Conservation (phyloP, 2,888 invertebrate species). For the Bombylius discolor region DNA sequence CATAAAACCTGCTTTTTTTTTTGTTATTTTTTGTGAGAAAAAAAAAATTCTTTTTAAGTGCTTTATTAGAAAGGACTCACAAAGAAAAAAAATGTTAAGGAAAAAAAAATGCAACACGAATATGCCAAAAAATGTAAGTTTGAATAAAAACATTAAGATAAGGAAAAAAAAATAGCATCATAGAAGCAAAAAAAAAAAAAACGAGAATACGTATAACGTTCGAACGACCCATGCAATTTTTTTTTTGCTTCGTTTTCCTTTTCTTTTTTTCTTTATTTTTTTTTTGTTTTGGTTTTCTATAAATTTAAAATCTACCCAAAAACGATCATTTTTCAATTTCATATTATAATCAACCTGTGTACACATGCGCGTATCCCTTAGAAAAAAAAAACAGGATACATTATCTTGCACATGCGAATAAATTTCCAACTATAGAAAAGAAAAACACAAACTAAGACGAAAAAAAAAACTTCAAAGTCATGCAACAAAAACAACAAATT, state of each 20-base stretch:
- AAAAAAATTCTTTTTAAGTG: background rate
- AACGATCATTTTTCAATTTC: background rate
- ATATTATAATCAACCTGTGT: background rate
- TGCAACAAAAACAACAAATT: too few relatives aligned
- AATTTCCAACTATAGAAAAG: too few relatives aligned
- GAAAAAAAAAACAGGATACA: too few relatives aligned
- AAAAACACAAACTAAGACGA: too few relatives aligned
- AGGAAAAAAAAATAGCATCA: background rate
- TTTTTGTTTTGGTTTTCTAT: background rate
- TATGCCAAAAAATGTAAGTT: background rate
- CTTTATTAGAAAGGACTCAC: too few relatives aligned
- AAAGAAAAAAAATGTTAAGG: too few relatives aligned
- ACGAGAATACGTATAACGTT: too few relatives aligned
- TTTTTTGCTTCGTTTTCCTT: background rate
- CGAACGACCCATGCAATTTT: background rate
- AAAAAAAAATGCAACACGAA: background rate
- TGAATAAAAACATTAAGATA: background rate
- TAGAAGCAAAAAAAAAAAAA: background rate
- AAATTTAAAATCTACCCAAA: background rate
- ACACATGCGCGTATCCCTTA: background rate
- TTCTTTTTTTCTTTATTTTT: background rate
- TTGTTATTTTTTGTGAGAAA: background rate
- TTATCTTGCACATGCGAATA: too few relatives aligned
- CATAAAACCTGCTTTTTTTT: background rate
- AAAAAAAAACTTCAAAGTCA: too few relatives aligned